A percentile compares a stretch with the other conserved stretches of the same genome.
Conservation (phyloP, 2,888 invertebrate genomes). For the Cactoblastis cactorum region DNA sequence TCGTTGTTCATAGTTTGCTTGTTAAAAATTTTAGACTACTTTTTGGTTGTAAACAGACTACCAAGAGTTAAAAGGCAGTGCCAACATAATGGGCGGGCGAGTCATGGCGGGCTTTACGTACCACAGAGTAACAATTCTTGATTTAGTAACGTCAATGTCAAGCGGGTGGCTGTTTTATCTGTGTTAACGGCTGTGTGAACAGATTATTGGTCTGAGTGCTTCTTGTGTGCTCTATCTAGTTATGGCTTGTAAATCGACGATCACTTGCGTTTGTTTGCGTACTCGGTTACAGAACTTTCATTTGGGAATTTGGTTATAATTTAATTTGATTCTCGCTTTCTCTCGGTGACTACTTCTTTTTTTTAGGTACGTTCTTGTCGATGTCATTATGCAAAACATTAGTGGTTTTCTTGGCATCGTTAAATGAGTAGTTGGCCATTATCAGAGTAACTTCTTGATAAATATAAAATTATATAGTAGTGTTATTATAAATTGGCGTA, state of each 20-base stretch:
- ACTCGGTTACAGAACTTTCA: neutral
- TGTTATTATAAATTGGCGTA: too few species aligned
- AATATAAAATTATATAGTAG: too few species aligned
- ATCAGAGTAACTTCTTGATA: too few species aligned
- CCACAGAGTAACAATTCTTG: too few species aligned
- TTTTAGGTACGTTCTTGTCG: too few species aligned
- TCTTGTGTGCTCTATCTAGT: slow-evolving; percentile 1
- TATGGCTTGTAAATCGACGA: neutral
- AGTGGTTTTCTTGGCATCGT: too few species aligned
- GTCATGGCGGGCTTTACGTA: neutral
- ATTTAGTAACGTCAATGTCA: slow-evolving; percentile 3
- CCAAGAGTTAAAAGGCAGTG: slow-evolving; percentile 51
- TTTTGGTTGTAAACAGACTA: slow-evolving; percentile 45
- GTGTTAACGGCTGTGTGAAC: slow-evolving; percentile 5
- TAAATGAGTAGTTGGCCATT: too few species aligned
- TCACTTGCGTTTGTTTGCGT: neutral
- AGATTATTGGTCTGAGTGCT: slow-evolving; percentile 7
- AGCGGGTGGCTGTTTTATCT: neutral
- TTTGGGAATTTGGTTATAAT: too few species aligned
- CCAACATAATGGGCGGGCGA: slow-evolving; percentile 36
- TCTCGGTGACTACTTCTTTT: too few species aligned
- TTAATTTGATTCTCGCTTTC: too few species aligned
- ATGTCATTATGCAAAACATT: too few species aligned
- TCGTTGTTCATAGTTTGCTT: slow-evolving; percentile 58
- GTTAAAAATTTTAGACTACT: slow-evolving; percentile 73